phyloP scores from a whole-genome alignment of 2,888 invertebrate genomes.

The Patella pellucida region DNA sequence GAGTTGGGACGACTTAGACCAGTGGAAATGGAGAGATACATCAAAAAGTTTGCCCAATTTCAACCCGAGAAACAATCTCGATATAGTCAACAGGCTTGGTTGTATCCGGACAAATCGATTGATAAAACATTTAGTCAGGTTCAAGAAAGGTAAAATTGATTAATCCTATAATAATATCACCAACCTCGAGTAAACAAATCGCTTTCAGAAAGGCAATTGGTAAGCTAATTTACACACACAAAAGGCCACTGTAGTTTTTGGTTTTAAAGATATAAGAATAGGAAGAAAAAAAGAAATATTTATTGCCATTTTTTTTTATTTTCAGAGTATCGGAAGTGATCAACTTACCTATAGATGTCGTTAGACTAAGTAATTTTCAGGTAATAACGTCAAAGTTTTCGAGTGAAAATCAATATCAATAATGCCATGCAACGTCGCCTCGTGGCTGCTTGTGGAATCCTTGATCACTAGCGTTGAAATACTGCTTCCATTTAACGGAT shows the following conservation, averaged over 20 bases:
- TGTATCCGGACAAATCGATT: slow-evolving; percentile 44
- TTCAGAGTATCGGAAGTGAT: slow-evolving; percentile 44
- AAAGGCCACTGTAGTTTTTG: no score
- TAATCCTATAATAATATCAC: neutral
- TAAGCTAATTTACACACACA: no score
- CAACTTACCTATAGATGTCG: slow-evolving; percentile 45
- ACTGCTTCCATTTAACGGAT: no score
- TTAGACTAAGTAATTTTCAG: slow-evolving; percentile 57
- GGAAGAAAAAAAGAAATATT: neutral
- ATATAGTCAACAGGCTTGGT: slow-evolving; percentile 48
- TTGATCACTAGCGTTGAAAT: no score
- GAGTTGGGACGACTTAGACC: slow-evolving; percentile 35
- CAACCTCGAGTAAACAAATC: no score
- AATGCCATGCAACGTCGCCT: no score
- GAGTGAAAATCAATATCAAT: no score
- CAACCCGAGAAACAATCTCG: slow-evolving; percentile 54
- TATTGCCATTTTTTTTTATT: slow-evolving; percentile 10
- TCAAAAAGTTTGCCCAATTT: slow-evolving; percentile 33
- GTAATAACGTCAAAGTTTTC: slow-evolving; percentile 20
- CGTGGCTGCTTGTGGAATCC: no score
- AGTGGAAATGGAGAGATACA: slow-evolving; percentile 28
- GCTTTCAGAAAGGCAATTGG: no score
- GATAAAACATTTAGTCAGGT: slow-evolving; percentile 44
- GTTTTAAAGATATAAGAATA: no score
- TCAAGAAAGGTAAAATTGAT: slow-evolving; percentile 42